Conservation (phyloP, 2,888 invertebrate genomes). For the Eueremaeus valkanovi region DNA sequence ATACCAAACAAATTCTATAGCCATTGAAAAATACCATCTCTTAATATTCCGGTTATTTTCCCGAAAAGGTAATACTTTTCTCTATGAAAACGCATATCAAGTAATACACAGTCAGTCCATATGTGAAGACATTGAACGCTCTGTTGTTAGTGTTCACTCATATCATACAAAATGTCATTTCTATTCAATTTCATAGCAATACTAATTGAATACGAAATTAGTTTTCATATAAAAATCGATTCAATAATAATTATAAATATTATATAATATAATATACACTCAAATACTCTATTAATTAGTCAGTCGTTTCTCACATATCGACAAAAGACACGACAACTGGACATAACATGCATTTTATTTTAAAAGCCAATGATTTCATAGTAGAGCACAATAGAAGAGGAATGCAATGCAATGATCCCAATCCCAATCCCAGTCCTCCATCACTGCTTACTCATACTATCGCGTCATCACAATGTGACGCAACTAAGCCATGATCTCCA, state of each 20-base stretch:
- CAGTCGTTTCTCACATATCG: not conserved
- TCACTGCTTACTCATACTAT: slow-evolving; percentile 16
- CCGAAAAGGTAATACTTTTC: not conserved
- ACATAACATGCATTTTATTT: not conserved
- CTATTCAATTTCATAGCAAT: no score
- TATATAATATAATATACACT: not conserved
- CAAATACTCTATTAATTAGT: slow-evolving; percentile 12
- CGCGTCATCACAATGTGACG: slow-evolving; percentile 29
- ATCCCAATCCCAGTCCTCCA: not conserved
- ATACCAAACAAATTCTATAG: no score
- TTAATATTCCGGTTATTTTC: no score
- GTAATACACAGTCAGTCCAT: not conserved
- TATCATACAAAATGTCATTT: not conserved
- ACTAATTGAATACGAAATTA: no score
- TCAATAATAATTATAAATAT: not conserved
- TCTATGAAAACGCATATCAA: not conserved
- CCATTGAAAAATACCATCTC: no score
- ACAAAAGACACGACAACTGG: not conserved
- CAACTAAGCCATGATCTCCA: not conserved
- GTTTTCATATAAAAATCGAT: not conserved
- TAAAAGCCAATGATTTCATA: not conserved
- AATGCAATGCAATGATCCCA: not conserved
- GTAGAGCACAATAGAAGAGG: not conserved
- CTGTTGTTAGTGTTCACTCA: not conserved
- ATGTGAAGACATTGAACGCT: not conserved